Evolutionary conservation across 2,888 invertebrate genomes (phyloP).

Genomic region (Brachylomia viminalis): DNA sequence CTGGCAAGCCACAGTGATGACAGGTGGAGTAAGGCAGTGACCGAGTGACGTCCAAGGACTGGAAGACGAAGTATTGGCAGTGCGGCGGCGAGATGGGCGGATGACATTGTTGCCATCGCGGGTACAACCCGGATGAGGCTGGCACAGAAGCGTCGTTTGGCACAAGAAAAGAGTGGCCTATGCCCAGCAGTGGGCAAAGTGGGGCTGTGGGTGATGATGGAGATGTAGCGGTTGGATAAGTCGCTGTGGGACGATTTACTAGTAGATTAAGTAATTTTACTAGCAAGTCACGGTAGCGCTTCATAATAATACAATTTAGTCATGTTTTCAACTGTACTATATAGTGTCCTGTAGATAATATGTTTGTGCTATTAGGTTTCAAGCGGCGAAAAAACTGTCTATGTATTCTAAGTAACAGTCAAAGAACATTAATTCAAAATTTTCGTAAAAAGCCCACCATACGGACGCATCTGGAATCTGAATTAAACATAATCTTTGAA

Average conservation of each 20-base stretch:
- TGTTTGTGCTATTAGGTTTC: background rate
- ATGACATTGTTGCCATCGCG: no score
- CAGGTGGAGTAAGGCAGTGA: no score
- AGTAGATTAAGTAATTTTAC: background rate
- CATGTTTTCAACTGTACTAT: background rate
- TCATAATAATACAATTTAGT: background rate
- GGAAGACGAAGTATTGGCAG: no score
- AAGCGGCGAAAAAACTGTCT: background rate
- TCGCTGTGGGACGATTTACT: background rate
- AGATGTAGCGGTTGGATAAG: background rate
- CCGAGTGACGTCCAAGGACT: no score
- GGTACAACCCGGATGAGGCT: no score
- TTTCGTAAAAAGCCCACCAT: background rate
- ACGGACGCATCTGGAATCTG: background rate
- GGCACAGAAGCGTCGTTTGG: no score
- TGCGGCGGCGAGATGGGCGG: no score
- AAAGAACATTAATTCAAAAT: background rate
- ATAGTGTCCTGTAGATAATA: background rate
- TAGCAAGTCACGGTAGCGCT: background rate
- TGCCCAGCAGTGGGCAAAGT: no score
- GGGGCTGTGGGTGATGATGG: no score
- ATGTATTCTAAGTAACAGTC: background rate
- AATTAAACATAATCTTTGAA: slow-evolving; percentile 6
- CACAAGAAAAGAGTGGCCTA: no score
- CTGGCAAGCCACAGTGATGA: no score